These are phyloP conservation scores for Azemiops feae DNA, from an alignment of 2,113 vertebrate genomes.

Conservation along the genomic window DNA sequence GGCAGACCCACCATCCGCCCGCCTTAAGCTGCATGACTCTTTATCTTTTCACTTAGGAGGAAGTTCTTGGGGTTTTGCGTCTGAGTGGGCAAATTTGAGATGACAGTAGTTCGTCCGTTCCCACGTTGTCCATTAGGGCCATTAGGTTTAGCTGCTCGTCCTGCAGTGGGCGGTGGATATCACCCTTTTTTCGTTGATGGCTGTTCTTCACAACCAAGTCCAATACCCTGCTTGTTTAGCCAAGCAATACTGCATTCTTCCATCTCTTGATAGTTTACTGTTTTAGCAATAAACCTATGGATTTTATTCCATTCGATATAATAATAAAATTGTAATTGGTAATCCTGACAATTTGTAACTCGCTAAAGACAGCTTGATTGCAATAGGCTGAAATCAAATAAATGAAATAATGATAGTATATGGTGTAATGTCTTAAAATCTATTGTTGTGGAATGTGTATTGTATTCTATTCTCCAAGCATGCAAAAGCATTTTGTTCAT, in stretches of 20 bases:
- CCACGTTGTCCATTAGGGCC: neutral
- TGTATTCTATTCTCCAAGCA: no score
- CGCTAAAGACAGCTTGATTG: neutral
- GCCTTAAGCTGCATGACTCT: neutral
- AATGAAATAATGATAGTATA: neutral
- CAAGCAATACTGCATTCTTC: neutral
- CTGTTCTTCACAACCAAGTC: neutral
- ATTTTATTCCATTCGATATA: neutral
- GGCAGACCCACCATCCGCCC: no score
- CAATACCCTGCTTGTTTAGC: neutral
- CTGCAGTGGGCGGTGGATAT: neutral
- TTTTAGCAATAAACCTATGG: neutral
- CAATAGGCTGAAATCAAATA: neutral
- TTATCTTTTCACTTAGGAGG: neutral
- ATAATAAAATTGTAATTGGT: neutral
- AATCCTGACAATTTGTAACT: neutral
- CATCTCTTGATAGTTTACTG: neutral
- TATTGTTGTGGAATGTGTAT: neutral
- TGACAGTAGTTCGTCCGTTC: neutral
- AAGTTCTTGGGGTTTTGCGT: neutral
- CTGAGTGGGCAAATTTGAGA: neutral
- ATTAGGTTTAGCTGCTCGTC: neutral
- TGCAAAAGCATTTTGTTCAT: neutral
- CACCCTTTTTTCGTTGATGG: neutral
- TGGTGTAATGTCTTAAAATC: neutral